phyloP scores from a whole-genome alignment of 1,140 invertebrate genomes.

The Cotesia chilonis region DNA sequence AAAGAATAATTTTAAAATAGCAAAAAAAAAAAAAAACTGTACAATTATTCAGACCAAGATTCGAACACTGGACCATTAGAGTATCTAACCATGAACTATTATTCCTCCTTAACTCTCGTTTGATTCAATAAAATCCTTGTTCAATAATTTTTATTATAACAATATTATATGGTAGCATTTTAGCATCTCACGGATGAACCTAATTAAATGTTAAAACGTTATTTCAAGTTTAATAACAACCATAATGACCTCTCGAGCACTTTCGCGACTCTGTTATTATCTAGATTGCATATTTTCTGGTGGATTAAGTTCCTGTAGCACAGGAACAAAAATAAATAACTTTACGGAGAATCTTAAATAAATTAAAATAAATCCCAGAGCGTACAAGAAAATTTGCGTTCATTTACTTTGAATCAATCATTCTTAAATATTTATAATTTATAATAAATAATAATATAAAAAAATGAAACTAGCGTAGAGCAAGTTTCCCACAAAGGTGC shows the following conservation, averaged over 20 bases:
- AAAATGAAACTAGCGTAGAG: neutral
- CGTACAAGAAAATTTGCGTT: no score
- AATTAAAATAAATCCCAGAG: no score
- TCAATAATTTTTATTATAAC: neutral
- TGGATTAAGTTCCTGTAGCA: slow-evolving; percentile 59
- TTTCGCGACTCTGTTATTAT: slow-evolving; percentile 59
- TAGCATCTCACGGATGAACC: slow-evolving; percentile 50
- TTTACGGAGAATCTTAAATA: neutral
- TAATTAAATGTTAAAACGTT: slow-evolving; percentile 65
- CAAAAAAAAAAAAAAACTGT: no score
- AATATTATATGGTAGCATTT: slow-evolving; percentile 17
- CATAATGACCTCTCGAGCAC: slow-evolving; percentile 59
- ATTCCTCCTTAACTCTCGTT: no score
- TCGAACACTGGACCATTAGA: no score
- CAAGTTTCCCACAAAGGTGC: slow-evolving; percentile 30
- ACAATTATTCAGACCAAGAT: no score
- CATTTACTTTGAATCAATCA: no score
- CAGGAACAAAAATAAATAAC: slow-evolving; percentile 37
- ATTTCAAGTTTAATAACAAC: slow-evolving; percentile 64
- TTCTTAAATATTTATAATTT: no score
- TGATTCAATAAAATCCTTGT: no score
- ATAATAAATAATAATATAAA: no score
- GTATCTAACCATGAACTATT: no score
- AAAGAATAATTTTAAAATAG: no score
- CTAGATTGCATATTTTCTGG: slow-evolving; percentile 65